Percentiles rank a stretch among this genome's conserved stretches.
phyloP scores from a whole-genome alignment of 2,113 vertebrate genomes.

The Cathartes aura region DNA sequence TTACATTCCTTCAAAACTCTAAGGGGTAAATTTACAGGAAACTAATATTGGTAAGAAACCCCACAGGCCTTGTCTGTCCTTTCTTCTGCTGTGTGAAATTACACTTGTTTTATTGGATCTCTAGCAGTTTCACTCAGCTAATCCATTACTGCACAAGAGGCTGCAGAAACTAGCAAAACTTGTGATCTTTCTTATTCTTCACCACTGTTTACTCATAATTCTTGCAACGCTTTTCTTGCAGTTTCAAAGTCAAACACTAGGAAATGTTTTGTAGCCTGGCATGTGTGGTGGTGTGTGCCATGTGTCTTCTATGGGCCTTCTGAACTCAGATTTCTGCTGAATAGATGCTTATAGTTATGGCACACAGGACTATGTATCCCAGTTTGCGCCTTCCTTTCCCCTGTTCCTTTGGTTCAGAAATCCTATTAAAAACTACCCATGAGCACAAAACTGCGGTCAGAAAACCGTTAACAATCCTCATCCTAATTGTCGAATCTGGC shows the following conservation, averaged over 20 bases:
- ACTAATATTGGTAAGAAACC: background rate
- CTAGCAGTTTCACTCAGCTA: background rate
- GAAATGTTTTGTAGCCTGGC: background rate
- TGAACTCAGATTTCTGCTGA: background rate
- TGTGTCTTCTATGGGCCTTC: background rate
- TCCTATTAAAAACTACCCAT: background rate
- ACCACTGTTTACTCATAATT: background rate
- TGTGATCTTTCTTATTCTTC: background rate
- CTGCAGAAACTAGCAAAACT: background rate
- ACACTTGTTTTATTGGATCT: background rate
- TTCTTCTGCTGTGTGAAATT: background rate
- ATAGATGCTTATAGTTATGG: background rate
- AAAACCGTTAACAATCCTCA: background rate
- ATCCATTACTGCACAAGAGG: background rate
- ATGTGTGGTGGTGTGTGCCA: background rate
- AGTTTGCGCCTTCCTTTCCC: background rate
- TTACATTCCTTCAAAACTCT: background rate
- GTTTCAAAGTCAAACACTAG: background rate
- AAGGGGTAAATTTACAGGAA: background rate
- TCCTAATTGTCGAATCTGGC: background rate
- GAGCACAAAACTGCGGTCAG: fast-evolving
- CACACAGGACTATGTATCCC: background rate
- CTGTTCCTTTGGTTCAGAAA: background rate
- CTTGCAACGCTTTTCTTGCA: background rate
- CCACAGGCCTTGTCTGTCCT: background rate